Evolutionary conservation across 2,888 invertebrate species (phyloP), one percentile per base, ranked within the genome.

Genomic region (Oscheius sp.): DNA sequence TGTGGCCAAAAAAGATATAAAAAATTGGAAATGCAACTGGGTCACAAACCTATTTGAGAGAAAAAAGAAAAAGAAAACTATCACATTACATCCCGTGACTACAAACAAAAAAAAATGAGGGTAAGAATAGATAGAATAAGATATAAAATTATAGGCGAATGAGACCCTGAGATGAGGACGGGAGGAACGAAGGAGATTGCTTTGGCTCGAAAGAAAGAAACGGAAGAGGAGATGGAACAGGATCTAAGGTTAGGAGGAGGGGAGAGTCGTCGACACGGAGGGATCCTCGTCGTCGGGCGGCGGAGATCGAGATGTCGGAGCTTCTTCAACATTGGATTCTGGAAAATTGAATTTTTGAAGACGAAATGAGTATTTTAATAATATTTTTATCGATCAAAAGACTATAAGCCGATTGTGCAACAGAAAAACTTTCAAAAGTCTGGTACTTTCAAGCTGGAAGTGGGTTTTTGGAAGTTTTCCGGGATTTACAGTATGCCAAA

Each of bases 161-260:
- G 63, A 63, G 52, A 66, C 66, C 66, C 66, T 66, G 66, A 66
- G 66, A 12, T 45, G 63, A 63, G 46, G 45, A 58, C 58, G 25
- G 25, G 5, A 6, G 35, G 35, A n/a, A n/a, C n/a, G n/a, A n/a
- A 35, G 35, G 35, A 35, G 35, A 35, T 35, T 35, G 35, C 53
- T 53, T 53, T 53, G 53, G 23, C 21, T 53, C 2, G 23, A 21
- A 21, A 21, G n/a, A 53, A 21, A 0, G 53, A 21, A 21, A 3
- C 12, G 27, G n/a, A 13, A 49, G 49, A 21, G 21, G 6, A 18
- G 49, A 13, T 13, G 49, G n/a, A n/a, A n/a, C n/a, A 21, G 6
- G 16, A 7, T 49, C 13, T 16, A 49, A 49, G 49, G 9, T 45
- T 12, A 16, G 53, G 21, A 7, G 53, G 18, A 55, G 5, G 25